These are phyloP conservation scores for Pithys albifrons DNA, from an alignment of 2,113 vertebrate genomes.

Conservation along the genomic window DNA sequence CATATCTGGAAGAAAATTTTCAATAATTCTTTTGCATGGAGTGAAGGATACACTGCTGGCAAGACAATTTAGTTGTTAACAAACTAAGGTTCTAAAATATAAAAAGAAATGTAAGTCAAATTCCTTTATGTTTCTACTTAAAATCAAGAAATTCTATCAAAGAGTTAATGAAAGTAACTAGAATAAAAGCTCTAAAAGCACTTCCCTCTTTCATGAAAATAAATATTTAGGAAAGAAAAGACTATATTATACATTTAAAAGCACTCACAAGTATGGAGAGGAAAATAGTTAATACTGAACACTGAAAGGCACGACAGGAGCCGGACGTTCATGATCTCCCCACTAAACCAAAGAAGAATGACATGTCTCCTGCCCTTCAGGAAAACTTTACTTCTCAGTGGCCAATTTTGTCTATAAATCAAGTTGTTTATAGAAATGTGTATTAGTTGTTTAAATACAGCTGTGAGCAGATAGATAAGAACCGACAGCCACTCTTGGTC, in stretches of 20 bases:
- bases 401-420: slow-evolving; percentile 28
- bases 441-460: slow-evolving; percentile 63
- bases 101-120: not conserved
- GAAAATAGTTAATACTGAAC: not conserved
- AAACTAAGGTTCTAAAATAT: not conserved
- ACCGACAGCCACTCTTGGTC: not conserved
- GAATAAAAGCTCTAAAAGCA: not conserved
- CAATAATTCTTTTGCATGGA: not conserved
- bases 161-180: not conserved
- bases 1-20: not conserved
- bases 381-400: slow-evolving; percentile 11
- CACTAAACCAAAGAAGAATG: not conserved
- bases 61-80: not conserved
- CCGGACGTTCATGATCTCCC: not conserved
- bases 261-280: not conserved
- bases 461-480: slow-evolving; percentile 49
- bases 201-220: not conserved
- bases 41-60: not conserved
- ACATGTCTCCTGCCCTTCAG: not conserved
- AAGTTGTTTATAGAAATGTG: slow-evolving; percentile 39
- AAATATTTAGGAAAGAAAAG: not conserved
- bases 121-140: not conserved
- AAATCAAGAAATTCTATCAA: not conserved
- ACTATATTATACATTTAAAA: not conserved
- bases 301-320: not conserved